Percentiles rank a stretch among this genome's conserved stretches.
phyloP scores from a whole-genome alignment of 2,888 invertebrate species.

The Oscheius onirici region DNA sequence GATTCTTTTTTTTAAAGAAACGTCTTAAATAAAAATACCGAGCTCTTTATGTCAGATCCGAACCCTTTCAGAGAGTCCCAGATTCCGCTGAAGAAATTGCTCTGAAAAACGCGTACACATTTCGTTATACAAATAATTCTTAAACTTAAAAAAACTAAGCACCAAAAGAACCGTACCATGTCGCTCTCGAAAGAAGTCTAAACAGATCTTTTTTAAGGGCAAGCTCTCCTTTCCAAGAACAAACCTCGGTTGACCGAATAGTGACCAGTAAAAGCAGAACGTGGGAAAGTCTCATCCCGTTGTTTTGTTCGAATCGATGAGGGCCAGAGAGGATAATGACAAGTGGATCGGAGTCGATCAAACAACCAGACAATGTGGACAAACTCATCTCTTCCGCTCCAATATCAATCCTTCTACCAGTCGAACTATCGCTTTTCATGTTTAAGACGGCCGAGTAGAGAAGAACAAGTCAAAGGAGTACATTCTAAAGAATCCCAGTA shows the following conservation, averaged over 20 bases:
- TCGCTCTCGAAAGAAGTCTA: not conserved
- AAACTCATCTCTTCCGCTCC: not conserved
- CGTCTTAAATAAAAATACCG: not conserved
- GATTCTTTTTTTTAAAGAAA: not conserved
- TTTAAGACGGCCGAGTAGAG: too few species aligned
- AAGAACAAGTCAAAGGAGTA: too few species aligned
- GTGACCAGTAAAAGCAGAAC: not conserved
- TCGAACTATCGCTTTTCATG: too few species aligned
- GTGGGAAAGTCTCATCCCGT: not conserved
- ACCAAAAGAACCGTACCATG: not conserved
- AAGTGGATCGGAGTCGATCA: constrained; percentile 27
- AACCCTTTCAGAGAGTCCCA: not conserved
- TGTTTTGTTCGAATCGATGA: not conserved
- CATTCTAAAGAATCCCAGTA: too few species aligned
- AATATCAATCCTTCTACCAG: too few species aligned
- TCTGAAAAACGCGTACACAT: not conserved
- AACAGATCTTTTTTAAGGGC: too few species aligned
- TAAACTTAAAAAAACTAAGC: not conserved
- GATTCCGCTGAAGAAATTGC: not conserved
- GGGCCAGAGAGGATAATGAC: constrained; percentile 15
- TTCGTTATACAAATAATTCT: not conserved
- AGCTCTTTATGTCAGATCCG: not conserved
- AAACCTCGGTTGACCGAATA: not conserved
- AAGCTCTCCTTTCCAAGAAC: too few species aligned
- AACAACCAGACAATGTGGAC: constrained; percentile 19